phyloP scores from a whole-genome alignment of 2,797 vertebrate species.

The Serranus cabrilla region DNA sequence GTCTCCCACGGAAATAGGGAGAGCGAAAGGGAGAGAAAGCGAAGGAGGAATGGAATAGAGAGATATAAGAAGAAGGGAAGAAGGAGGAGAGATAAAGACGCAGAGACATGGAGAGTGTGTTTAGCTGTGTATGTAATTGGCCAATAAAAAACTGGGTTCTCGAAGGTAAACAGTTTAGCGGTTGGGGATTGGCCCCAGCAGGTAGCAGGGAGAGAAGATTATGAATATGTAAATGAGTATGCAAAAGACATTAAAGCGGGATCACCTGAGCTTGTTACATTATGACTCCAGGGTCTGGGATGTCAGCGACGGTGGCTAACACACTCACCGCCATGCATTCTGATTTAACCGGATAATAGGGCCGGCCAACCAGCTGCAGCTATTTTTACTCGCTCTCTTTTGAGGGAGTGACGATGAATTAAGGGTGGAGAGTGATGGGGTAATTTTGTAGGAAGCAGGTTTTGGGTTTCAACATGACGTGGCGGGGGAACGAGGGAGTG shows the following conservation, averaged over 20 bases:
- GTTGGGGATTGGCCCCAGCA: conserved; percentile 78
- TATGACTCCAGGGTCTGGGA: conserved; percentile 76
- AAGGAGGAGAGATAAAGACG: conserved; percentile 55
- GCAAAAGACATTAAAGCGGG: conserved; percentile 77
- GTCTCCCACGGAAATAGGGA: conserved; percentile 81
- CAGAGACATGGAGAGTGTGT: conserved; percentile 64
- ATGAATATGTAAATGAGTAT: conserved; percentile 82
- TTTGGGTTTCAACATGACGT: conserved; percentile 58
- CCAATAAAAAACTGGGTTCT: conserved; percentile 84
- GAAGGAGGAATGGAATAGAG: conserved; percentile 58
- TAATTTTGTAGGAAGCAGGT: conserved; percentile 58
- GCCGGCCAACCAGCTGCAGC: conserved; percentile 67
- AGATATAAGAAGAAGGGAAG: conserved; percentile 43
- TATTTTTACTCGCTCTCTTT: conserved; percentile 73
- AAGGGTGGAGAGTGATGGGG: conserved; percentile 55
- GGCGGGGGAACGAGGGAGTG: conserved; percentile 34
- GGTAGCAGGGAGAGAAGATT: conserved; percentile 69
- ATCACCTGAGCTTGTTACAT: conserved; percentile 84
- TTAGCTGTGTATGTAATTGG: conserved; percentile 82
- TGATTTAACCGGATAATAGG: conserved; percentile 72
- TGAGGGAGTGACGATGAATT: conserved; percentile 71
- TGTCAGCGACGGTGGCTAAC: conserved; percentile 73
- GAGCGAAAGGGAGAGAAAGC: conserved; percentile 57
- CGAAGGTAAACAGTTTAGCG: conserved; percentile 83
- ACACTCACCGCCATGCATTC: conserved; percentile 68